A percentile compares a stretch with the other conserved stretches of the same genome.
phyloP scores from a whole-genome alignment of 2,113 vertebrate species.

The Semnopithecus entellus region DNA sequence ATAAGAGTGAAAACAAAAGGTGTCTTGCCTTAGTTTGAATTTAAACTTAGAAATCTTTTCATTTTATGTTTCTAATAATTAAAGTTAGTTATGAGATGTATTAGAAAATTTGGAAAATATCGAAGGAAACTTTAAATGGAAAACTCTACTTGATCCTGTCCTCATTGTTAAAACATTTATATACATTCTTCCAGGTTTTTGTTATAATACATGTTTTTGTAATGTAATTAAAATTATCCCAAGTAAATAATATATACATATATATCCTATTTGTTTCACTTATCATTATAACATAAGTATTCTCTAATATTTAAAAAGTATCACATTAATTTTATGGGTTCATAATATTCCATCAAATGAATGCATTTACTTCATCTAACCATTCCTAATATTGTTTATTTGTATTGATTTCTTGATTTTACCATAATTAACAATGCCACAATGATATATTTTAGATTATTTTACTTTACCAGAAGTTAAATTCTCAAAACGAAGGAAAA shows the following conservation, averaged over 20 bases:
- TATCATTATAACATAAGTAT: neutral
- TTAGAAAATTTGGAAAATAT: neutral
- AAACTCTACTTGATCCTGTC: neutral
- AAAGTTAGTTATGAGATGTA: neutral
- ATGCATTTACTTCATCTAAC: neutral
- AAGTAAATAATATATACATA: neutral
- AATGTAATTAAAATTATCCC: neutral
- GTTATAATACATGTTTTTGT: neutral
- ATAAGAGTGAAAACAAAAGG: neutral
- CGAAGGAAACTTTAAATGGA: neutral
- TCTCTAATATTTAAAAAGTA: neutral
- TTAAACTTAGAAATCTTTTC: neutral
- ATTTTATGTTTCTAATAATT: conserved; percentile 19
- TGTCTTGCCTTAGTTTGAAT: neutral
- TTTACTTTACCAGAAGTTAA: conserved; percentile 17
- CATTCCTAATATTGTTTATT: neutral
- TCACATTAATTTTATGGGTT: neutral
- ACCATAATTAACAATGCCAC: neutral
- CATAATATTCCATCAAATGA: neutral
- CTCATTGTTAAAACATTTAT: neutral
- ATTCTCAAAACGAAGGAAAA: neutral
- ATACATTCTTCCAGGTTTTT: neutral
- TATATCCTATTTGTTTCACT: neutral
- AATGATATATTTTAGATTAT: neutral
- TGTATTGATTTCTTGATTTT: conserved; percentile 38